Conservation (phyloP, 2,113 vertebrate genomes). For the Candoia aspera region DNA sequence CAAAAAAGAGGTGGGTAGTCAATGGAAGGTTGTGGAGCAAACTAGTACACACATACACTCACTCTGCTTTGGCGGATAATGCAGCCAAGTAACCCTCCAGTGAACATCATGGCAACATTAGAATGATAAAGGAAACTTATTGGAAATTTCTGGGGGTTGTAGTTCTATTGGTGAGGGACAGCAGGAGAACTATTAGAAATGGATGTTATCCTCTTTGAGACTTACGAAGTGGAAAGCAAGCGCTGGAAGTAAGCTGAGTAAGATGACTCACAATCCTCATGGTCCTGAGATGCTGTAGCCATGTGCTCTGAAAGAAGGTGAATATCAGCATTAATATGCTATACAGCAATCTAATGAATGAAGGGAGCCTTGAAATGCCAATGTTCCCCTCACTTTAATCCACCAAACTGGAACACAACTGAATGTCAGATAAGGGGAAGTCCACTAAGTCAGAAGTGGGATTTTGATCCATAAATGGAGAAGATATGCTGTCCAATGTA, state of each 20-base stretch:
- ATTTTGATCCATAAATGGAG: not conserved
- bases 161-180: too few species aligned
- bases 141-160: not conserved
- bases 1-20: not conserved
- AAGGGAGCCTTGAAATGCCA: not conserved
- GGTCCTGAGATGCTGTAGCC: not conserved
- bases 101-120: not conserved
- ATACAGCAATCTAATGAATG: not conserved
- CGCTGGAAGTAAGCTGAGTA: constrained; percentile 6
- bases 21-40: not conserved
- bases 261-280: not conserved
- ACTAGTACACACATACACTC: not conserved
- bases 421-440: not conserved
- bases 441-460: not conserved
- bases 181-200: not conserved
- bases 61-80: not conserved
- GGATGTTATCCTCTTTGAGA: not conserved
- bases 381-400: not conserved
- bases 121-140: not conserved
- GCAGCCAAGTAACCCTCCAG: not conserved
- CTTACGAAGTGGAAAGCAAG: constrained; percentile 20
- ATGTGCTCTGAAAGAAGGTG: constrained; percentile 1
- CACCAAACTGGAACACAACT: not conserved
- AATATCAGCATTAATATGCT: not conserved
- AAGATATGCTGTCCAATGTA: not conserved